Percentiles rank a stretch among this genome's conserved stretches.
Evolutionary conservation across 2,797 vertebrate genomes (phyloP).

Genomic region (Mastacembelus armatus): DNA sequence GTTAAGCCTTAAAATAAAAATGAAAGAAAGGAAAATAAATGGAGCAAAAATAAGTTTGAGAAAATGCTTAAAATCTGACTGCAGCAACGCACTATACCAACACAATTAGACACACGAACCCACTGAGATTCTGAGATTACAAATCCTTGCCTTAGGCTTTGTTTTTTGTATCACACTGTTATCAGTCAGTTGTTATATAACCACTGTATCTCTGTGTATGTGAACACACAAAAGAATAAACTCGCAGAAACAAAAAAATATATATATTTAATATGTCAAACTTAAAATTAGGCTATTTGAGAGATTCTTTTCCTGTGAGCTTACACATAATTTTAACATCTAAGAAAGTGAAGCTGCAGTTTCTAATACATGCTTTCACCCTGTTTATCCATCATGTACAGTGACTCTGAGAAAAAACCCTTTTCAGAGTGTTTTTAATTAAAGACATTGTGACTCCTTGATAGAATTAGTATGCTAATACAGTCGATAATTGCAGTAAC

Average conservation of each 20-base stretch:
- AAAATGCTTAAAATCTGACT: constrained; percentile 24
- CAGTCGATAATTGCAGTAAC: constrained; percentile 28
- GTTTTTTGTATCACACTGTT: constrained; percentile 53
- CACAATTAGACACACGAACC: constrained; percentile 13
- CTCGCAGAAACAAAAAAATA: constrained; percentile 19
- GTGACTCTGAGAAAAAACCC: constrained; percentile 1
- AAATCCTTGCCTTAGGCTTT: constrained; percentile 57
- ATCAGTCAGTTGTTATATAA: constrained; percentile 61
- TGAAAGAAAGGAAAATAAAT: constrained; percentile 16
- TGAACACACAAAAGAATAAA: constrained; percentile 15
- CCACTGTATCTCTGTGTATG: neutral
- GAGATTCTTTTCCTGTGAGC: constrained; percentile 24
- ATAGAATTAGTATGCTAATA: constrained; percentile 20
- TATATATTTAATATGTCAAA: constrained; percentile 28
- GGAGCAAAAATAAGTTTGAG: constrained; percentile 13
- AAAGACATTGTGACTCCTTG: constrained; percentile 39
- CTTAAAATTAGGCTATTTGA: constrained; percentile 34
- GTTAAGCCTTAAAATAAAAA: constrained; percentile 25
- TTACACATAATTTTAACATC: constrained; percentile 18
- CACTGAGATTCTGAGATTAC: constrained; percentile 40
- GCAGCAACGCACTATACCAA: constrained; percentile 6
- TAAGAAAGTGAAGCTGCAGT: constrained; percentile 21
- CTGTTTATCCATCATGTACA: constrained; percentile 8
- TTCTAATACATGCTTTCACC: constrained; percentile 7
- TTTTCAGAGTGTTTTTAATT: constrained; percentile 50